A percentile compares a stretch with the other conserved stretches of the same genome.
Conservation (phyloP, 2,113 vertebrate genomes). For the Tragelaphus buxtoni region DNA sequence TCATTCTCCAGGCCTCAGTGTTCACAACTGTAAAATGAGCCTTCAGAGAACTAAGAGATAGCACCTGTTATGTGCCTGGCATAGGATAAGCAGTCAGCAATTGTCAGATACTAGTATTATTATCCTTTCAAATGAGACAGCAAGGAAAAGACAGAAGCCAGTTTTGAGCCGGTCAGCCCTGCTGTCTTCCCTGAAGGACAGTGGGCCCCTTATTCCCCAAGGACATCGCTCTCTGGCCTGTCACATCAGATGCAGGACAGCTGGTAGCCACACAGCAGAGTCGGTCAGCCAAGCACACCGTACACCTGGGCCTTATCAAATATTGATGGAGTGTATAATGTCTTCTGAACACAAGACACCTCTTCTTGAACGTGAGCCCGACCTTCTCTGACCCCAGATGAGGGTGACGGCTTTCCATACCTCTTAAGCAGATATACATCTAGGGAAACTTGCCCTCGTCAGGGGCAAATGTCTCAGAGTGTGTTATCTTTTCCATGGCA, state of each 20-base stretch:
- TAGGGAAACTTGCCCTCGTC: background rate
- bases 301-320: too few relatives aligned
- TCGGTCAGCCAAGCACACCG: too few relatives aligned
- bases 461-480: background rate
- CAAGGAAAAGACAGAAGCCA: background rate
- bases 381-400: background rate
- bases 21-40: background rate
- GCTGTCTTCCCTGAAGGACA: background rate
- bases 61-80: background rate
- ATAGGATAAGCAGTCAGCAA: background rate
- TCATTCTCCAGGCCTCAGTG: background rate
- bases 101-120: background rate
- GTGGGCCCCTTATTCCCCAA: background rate
- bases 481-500: background rate
- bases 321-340: background rate
- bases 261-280: too few relatives aligned
- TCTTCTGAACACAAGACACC: slow-evolving; percentile 13
- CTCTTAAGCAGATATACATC: background rate
- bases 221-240: too few relatives aligned
- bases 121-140: background rate
- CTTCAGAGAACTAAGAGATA: background rate
- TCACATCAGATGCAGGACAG: too few relatives aligned
- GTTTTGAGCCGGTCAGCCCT: background rate
- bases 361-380: background rate
- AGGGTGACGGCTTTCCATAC: background rate